A percentile compares a stretch with the other conserved stretches of the same genome.
These are phyloP conservation scores for Periplaneta americana DNA, from an alignment of 1,140 invertebrate genomes.

Conservation along the genomic window DNA sequence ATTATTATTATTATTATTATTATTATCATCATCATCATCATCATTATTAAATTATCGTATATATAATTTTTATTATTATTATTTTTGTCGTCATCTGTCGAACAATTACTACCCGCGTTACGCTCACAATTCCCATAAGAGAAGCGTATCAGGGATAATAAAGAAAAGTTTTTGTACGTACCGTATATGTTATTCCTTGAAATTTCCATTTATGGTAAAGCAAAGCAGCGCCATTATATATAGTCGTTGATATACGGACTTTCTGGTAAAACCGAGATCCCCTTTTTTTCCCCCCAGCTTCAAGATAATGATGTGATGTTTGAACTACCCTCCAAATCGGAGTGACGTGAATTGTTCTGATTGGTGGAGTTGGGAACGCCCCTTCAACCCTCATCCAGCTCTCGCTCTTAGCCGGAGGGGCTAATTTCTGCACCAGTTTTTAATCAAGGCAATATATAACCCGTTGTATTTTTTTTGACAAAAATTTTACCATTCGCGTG, in stretches of 20 bases:
- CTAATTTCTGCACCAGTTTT: neutral
- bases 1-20: too few species aligned
- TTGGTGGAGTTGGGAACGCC: neutral
- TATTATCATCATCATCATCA: too few species aligned
- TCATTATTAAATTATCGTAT: too few species aligned
- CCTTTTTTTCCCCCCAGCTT: neutral
- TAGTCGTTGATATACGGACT: neutral
- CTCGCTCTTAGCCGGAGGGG: neutral
- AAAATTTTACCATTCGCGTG: neutral
- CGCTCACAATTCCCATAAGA: too few species aligned
- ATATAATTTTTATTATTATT: too few species aligned
- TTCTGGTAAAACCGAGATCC: neutral
- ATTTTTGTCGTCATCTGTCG: too few species aligned
- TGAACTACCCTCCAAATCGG: neutral
- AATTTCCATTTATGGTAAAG: neutral
- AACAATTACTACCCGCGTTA: too few species aligned
- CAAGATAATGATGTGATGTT: neutral
- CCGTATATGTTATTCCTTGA: too few species aligned
- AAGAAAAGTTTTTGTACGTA: too few species aligned
- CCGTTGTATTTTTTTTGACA: neutral
- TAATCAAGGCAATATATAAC: neutral
- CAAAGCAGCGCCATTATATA: neutral
- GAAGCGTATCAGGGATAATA: too few species aligned
- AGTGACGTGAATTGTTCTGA: neutral
- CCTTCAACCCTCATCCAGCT: neutral